phyloP scores from a whole-genome alignment of 2,888 invertebrate species.

The Netelia fuscicornis region DNA sequence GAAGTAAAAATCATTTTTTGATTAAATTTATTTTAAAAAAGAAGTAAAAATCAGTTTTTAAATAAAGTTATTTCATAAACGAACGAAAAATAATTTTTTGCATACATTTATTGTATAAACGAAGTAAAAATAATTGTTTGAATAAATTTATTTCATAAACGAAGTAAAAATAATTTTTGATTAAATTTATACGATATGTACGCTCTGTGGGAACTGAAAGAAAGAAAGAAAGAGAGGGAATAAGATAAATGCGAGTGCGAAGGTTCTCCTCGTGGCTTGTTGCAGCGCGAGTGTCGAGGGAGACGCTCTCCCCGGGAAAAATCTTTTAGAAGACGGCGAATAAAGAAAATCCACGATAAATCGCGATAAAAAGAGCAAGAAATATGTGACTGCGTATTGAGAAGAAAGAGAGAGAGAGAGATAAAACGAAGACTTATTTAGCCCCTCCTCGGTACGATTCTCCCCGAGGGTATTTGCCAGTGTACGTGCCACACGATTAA shows the following conservation, averaged over 20 bases:
- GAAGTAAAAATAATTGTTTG: no score
- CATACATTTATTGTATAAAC: no score
- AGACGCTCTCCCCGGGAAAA: slow-evolving; percentile 1
- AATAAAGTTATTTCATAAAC: no score
- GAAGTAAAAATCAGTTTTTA: no score
- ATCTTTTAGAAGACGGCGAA: slow-evolving; percentile 26
- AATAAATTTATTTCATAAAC: no score
- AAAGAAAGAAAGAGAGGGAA: slow-evolving; percentile 53
- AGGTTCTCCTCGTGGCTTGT: slow-evolving; percentile 16
- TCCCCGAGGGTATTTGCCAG: no score
- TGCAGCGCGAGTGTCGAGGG: slow-evolving; percentile 34
- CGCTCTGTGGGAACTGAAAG: slow-evolving; percentile 31
- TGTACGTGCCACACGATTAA: slow-evolving; percentile 68
- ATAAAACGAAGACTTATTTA: slow-evolving; percentile 50
- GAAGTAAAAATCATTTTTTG: no score
- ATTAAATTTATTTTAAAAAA: no score
- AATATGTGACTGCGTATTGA: slow-evolving; percentile 9
- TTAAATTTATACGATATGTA: no score
- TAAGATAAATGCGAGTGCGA: slow-evolving; percentile 59
- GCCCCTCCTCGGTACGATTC: slow-evolving; percentile 2
- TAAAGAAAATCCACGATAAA: slow-evolving; percentile 38
- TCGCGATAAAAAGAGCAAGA: slow-evolving; percentile 23
- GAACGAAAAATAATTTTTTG: no score
- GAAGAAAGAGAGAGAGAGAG: not conserved
- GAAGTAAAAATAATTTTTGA: no score